Percentiles rank a stretch among this genome's conserved stretches.
Evolutionary conservation across 2,888 invertebrate species (phyloP).

Genomic region (Ceramica pisi): DNA sequence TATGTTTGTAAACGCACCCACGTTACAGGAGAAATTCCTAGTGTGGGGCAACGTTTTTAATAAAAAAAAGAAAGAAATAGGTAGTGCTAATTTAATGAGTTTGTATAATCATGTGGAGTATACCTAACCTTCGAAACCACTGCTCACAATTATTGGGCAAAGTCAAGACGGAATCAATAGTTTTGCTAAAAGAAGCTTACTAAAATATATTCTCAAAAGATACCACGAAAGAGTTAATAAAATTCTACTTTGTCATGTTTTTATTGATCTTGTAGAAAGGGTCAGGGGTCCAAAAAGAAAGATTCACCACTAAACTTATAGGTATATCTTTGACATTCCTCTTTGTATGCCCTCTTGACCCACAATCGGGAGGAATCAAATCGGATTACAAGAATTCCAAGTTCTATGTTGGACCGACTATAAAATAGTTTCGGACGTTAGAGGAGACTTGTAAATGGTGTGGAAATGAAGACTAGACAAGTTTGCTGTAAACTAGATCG

Average conservation of each 20-base stretch:
- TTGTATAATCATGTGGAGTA: too few species aligned
- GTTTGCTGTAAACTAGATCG: not conserved
- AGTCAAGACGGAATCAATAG: not conserved
- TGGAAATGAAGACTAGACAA: not conserved
- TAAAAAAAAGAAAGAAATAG: too few species aligned
- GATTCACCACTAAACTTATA: conserved; percentile 15
- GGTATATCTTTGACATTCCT: conserved; percentile 14
- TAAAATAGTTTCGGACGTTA: not conserved
- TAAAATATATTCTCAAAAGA: not conserved
- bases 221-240: not conserved
- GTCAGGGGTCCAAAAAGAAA: conserved; percentile 16
- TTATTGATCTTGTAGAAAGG: conserved; percentile 31
- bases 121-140: too few species aligned
- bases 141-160: too few species aligned
- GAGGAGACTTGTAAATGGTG: not conserved
- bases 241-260: conserved; percentile 22
- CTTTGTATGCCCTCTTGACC: conserved; percentile 32
- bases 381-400: conserved; percentile 19
- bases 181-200: not conserved
- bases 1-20: too few species aligned
- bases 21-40: too few species aligned
- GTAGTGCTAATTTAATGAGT: too few species aligned
- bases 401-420: not conserved
- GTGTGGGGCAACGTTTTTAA: too few species aligned
- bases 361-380: conserved; percentile 17